Evolutionary conservation across 2,113 vertebrate species (phyloP).

Genomic region (Embiotoca jacksoni): DNA sequence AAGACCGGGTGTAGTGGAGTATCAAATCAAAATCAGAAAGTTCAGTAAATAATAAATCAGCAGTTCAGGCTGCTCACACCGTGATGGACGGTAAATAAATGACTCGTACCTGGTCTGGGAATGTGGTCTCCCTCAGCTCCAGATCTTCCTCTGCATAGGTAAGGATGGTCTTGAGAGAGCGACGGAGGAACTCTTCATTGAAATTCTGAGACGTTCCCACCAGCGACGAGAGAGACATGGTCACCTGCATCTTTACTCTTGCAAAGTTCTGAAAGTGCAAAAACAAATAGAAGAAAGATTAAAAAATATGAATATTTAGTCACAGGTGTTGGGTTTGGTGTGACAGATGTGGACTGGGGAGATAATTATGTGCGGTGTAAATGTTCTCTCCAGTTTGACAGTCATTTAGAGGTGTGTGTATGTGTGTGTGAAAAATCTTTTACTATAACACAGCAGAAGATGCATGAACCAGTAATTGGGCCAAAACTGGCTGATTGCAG

Average conservation of each 20-base stretch:
- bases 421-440: constrained; percentile 8
- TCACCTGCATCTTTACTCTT: constrained; percentile 99
- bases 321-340: background rate
- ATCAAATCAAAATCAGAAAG: background rate
- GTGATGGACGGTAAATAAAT: background rate
- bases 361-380: background rate
- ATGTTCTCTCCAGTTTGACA: background rate
- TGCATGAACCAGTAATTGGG: background rate
- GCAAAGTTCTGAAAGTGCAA: constrained; percentile 92
- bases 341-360: background rate
- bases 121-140: constrained; percentile 95
- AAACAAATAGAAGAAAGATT: background rate
- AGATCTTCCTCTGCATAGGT: constrained; percentile 97
- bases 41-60: background rate
- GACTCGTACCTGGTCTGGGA: constrained; percentile 92
- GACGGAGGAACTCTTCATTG: constrained; percentile 96
- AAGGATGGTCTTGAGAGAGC: constrained; percentile 96
- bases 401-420: background rate
- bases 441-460: constrained; percentile 2
- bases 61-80: background rate
- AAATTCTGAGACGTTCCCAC: constrained; percentile 98
- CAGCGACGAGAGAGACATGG: constrained; percentile 97
- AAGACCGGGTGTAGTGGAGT: background rate
- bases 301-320: background rate
- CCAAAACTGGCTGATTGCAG: no score